These are phyloP conservation scores for Cosmopolites sordidus DNA, from an alignment of 2,888 invertebrate species.

Conservation along the genomic window DNA sequence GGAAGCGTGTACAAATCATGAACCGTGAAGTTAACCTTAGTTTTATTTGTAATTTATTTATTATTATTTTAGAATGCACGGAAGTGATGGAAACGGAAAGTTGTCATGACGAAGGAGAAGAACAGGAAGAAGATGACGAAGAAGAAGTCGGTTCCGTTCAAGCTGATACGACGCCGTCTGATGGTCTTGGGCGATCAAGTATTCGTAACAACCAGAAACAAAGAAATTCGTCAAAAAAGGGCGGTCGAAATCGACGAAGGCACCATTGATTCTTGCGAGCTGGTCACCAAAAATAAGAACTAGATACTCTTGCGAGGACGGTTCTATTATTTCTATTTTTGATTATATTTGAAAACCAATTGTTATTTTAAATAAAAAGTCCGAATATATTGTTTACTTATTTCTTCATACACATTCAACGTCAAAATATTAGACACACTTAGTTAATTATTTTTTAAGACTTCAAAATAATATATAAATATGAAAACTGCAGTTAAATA, in stretches of 20 bases:
- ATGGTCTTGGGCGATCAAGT: neutral
- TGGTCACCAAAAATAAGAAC: too few species aligned
- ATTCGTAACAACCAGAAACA: neutral
- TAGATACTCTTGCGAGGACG: too few species aligned
- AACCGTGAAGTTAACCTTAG: neutral
- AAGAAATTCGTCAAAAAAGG: neutral
- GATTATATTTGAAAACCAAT: too few species aligned
- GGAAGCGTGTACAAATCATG: too few species aligned
- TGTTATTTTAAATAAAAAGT: too few species aligned
- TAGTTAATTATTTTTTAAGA: too few species aligned
- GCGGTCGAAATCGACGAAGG: neutral
- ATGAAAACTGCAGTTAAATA: too few species aligned
- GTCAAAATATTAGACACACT: too few species aligned
- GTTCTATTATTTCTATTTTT: too few species aligned
- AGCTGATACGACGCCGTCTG: neutral
- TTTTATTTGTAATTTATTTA: neutral
- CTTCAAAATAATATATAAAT: too few species aligned
- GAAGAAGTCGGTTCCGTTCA: neutral
- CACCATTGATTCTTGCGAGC: neutral
- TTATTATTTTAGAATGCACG: conserved; percentile 1
- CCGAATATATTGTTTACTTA: too few species aligned
- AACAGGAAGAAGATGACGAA: neutral
- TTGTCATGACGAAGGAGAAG: neutral
- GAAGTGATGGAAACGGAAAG: conserved; percentile 15
- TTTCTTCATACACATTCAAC: too few species aligned